These are phyloP conservation scores for Tragelaphus scriptus DNA, from an alignment of 2,113 vertebrate genomes.

Conservation along the genomic window DNA sequence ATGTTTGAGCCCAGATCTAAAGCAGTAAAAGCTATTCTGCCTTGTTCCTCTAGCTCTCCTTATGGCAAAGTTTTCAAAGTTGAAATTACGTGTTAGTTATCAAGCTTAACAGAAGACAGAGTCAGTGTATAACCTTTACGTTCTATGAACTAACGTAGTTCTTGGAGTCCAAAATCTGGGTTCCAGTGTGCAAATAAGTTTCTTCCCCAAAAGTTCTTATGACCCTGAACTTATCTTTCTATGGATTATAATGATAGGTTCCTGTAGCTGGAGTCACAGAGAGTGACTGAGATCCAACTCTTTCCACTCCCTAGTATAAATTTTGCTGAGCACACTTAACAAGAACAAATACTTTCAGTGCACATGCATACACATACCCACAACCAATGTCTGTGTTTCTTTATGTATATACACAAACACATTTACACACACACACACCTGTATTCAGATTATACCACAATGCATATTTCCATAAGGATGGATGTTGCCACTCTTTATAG, in stretches of 20 bases:
- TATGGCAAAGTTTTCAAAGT: background rate
- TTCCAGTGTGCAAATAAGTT: constrained; percentile 63
- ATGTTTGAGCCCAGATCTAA: background rate
- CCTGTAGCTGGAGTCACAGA: constrained; percentile 55
- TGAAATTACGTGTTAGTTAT: background rate
- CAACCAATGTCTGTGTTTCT: background rate
- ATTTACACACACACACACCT: background rate
- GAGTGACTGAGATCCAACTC: constrained; percentile 42
- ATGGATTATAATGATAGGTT: background rate
- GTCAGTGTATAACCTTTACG: background rate
- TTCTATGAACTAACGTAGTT: constrained; percentile 54
- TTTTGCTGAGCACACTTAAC: background rate
- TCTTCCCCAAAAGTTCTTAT: constrained; percentile 63
- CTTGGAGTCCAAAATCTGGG: constrained; percentile 66
- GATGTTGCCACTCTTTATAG: background rate
- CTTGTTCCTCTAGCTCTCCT: background rate
- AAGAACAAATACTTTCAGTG: background rate
- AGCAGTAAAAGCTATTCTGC: background rate
- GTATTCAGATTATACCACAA: background rate
- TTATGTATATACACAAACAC: background rate
- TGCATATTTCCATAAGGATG: background rate
- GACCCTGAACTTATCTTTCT: constrained; percentile 63
- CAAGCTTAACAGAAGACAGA: background rate
- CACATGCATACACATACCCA: background rate
- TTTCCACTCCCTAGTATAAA: constrained; percentile 41